A percentile compares a stretch with the other conserved stretches of the same genome.
Evolutionary conservation across 2,113 vertebrate species (phyloP).

Genomic region (Cyrtonyx montezumae): DNA sequence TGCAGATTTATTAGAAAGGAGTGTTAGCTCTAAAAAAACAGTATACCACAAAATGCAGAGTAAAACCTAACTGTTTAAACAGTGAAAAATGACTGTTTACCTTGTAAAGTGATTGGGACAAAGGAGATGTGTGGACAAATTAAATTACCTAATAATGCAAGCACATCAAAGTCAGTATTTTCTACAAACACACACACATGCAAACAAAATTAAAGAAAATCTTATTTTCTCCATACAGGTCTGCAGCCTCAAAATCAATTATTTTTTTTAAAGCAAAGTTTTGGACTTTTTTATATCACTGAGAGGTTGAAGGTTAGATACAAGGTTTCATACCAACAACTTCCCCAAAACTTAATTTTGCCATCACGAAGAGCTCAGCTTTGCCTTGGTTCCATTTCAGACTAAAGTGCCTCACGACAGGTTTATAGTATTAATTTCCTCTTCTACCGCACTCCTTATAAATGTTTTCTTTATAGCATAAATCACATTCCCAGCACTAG

Average conservation of each 20-base stretch:
- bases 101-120: not conserved
- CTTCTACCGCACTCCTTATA: conserved; percentile 57
- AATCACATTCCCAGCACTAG: conserved; percentile 65
- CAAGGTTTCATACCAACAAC: conserved; percentile 10
- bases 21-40: not conserved
- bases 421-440: conserved; percentile 80
- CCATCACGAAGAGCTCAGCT: conserved; percentile 11
- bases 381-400: conserved; percentile 65
- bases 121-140: not conserved
- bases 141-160: not conserved
- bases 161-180: not conserved
- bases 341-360: conserved; percentile 24
- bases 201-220: not conserved
- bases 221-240: not conserved
- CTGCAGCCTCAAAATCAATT: conserved; percentile 4
- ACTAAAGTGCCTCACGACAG: conserved; percentile 76
- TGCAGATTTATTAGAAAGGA: not conserved
- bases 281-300: not conserved
- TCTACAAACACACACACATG: not conserved
- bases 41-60: accelerated
- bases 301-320: conserved; percentile 7
- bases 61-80: not conserved
- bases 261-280: conserved; percentile 4
- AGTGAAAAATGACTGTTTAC: not conserved
- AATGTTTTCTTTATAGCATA: conserved; percentile 74